Evolutionary conservation across 2,113 vertebrate genomes (phyloP), one percentile per base, ranked within the genome.

Genomic region (Eublepharis macularius): DNA sequence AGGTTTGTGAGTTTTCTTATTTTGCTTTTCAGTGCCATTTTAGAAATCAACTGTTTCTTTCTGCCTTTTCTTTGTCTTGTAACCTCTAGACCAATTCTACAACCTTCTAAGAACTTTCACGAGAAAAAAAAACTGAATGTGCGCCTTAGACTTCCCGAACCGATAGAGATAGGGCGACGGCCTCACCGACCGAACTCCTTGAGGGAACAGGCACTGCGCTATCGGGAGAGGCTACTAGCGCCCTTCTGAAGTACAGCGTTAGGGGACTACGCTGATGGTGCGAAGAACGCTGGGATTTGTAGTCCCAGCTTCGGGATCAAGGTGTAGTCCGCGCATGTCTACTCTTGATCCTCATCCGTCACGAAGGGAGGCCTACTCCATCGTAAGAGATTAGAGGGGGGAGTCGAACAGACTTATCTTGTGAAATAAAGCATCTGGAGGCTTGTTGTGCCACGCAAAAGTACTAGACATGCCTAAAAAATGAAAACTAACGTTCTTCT

Each of bases 201-300:
- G 60, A 26, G 60, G 7, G 29, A 8, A 63, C n/a, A n/a, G n/a
- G n/a, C n/a, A 63, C 26, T 63, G 11, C 60, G 60, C 60, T 57
- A 21, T 57, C 24, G 54, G 21, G 54, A 57, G 19, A 57, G 6
- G 54, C 17, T 6, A 6, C 9, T 5, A 63, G 2, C 26, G 24
- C 5, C 60, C 60, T 29, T 21, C 21, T 9, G 4, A 29, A 63
- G 60, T 21, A 6, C 60, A 63, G 7, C 9, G 5, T 8, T 63
- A 29, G 7, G 26, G 6, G 26, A 29, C 24, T 14, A 7, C 49
- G 19, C 16, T 14, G 12, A 24, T 45, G 0, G 17, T 11, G 80
- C 54, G 24, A 10, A 36, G 89, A 45, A 88, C 24, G 36, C 74
- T 54, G 92, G 94, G 89, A 85, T 6, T 2, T 41, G 93, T 90